Percentiles rank a stretch among this genome's conserved stretches.
Conservation (phyloP, 1,140 invertebrate genomes). For the Ephestia elutella region DNA sequence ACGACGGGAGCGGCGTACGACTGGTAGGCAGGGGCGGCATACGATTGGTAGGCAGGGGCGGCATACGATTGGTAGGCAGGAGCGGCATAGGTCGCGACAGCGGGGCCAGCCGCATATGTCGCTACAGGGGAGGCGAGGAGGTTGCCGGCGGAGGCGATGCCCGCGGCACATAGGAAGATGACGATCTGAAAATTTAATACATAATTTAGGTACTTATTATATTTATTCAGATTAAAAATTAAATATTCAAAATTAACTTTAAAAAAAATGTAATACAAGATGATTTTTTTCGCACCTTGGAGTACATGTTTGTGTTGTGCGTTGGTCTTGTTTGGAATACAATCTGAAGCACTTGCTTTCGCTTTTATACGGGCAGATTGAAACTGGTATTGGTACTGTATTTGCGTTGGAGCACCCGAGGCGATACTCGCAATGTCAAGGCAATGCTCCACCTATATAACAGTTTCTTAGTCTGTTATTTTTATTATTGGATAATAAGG, state of each 20-base stretch:
- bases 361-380: constrained; percentile 51
- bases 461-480: background rate
- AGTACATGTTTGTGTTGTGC: constrained; percentile 52
- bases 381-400: constrained; percentile 41
- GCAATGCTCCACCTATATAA: constrained; percentile 21
- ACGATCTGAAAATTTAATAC: constrained; percentile 33
- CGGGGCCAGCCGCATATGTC: constrained; percentile 19
- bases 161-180: constrained; percentile 48
- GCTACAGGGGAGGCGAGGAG: constrained; percentile 35
- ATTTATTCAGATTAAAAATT: too few species aligned
- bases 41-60: too few species aligned
- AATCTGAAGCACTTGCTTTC: constrained; percentile 40
- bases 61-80: constrained; percentile 17
- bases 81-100: constrained; percentile 20
- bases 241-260: background rate
- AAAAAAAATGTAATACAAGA: constrained; percentile 8
- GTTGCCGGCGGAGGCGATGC: constrained; percentile 53
- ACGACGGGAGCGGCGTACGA: constrained; percentile 25
- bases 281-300: constrained; percentile 40
- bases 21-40: too few species aligned
- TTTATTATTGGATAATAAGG: constrained; percentile 16
- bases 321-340: constrained; percentile 48
- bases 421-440: constrained; percentile 60
- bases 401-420: constrained; percentile 28
- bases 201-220: too few species aligned